Evolutionary conservation across 2,113 vertebrate genomes (phyloP).

Genomic region (Chroicocephalus ridibundus): DNA sequence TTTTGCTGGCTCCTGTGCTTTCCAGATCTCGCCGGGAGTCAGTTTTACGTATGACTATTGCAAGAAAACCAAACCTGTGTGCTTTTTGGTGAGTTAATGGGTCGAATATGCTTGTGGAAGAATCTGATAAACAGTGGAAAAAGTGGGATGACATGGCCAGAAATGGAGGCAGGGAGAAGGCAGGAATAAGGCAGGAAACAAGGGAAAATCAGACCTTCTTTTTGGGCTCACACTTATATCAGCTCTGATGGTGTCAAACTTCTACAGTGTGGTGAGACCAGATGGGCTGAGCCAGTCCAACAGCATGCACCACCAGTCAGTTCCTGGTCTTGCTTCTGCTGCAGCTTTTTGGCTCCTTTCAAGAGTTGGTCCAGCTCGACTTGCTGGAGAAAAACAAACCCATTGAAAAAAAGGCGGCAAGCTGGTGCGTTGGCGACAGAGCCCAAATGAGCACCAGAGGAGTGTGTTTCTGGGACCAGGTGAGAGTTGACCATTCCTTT

Average conservation of each 20-base stretch:
- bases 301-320: not conserved
- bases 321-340: not conserved
- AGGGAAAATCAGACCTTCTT: not conserved
- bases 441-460: not conserved
- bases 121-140: not conserved
- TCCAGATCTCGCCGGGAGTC: not conserved
- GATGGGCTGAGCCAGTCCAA: not conserved
- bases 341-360: not conserved
- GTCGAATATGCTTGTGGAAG: not conserved
- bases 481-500: not conserved
- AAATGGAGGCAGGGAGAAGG: not conserved
- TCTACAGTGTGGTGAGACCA: not conserved
- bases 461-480: not conserved
- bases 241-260: not conserved
- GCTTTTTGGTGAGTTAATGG: not conserved
- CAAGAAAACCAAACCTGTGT: not conserved
- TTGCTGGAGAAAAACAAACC: not conserved
- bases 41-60: not conserved
- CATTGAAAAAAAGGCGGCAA: not conserved
- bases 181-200: not conserved
- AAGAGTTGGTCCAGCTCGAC: not conserved
- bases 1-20: not conserved
- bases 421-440: not conserved
- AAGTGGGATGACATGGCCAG: not conserved
- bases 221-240: not conserved